Percentiles rank a stretch among this genome's conserved stretches.
phyloP scores from a whole-genome alignment of 2,797 vertebrate genomes.

The Danio kyathit region DNA sequence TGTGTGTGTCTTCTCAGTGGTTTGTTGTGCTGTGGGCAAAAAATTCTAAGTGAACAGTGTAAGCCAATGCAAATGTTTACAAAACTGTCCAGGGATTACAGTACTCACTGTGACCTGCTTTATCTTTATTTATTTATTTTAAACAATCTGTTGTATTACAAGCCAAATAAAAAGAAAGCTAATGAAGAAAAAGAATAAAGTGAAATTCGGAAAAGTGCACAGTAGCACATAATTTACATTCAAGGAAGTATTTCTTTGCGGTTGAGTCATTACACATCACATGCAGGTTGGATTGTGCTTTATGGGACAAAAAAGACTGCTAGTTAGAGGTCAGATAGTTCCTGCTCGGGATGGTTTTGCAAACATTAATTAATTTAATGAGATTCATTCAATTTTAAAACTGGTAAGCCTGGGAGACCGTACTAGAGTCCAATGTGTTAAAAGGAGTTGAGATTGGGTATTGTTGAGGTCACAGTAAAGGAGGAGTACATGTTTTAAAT shows the following conservation, averaged over 20 bases:
- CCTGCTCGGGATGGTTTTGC: background rate
- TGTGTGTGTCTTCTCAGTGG: background rate
- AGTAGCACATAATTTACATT: background rate
- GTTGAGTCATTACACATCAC: background rate
- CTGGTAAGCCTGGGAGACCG: background rate
- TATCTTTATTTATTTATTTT: background rate
- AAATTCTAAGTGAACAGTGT: background rate
- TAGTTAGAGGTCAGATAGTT: background rate
- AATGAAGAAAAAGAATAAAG: background rate
- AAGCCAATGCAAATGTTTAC: slow-evolving; percentile 1
- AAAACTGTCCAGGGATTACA: background rate
- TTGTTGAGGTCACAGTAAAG: background rate
- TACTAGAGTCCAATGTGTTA: background rate
- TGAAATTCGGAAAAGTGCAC: background rate
- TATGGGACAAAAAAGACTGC: background rate
- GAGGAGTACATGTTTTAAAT: slow-evolving; percentile 1
- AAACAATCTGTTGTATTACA: background rate
- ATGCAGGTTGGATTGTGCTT: background rate
- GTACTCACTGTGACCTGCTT: background rate
- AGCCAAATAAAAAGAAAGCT: background rate
- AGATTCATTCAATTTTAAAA: slow-evolving; percentile 12
- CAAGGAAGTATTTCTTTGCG: background rate
- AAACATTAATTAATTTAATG: slow-evolving; percentile 13
- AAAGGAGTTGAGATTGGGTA: background rate
- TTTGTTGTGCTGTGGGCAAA: background rate